phyloP scores from a whole-genome alignment of 2,888 invertebrate genomes.

The Nasonia oneida region DNA sequence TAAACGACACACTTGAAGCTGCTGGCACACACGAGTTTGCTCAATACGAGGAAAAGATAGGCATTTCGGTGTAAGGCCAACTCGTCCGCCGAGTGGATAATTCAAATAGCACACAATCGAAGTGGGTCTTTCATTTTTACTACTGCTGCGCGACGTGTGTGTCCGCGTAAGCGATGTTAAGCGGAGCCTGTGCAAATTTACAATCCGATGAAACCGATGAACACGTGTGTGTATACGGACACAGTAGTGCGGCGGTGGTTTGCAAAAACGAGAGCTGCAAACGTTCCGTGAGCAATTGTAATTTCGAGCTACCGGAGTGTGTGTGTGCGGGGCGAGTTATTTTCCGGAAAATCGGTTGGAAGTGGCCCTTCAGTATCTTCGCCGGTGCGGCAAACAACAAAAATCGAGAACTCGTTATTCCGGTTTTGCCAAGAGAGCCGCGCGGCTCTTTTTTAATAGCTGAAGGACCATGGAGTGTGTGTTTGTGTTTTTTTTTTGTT shows the following conservation, averaged over 20 bases:
- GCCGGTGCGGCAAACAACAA: background rate
- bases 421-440: constrained; percentile 15
- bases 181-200: background rate
- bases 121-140: constrained; percentile 3
- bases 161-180: background rate
- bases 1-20: background rate
- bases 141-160: background rate
- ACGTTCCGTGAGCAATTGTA: background rate
- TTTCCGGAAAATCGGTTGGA: background rate
- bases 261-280: no score
- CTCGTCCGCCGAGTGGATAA: background rate
- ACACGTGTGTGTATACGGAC: no score
- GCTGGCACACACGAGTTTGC: background rate
- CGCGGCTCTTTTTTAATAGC: background rate
- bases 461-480: background rate
- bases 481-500: background rate
- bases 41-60: background rate
- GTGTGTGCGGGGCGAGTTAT: background rate
- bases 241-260: no score
- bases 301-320: background rate
- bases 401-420: constrained; percentile 27
- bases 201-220: background rate
- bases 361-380: background rate
- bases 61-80: background rate
- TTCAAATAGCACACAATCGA: background rate